Evolutionary conservation across 2,113 vertebrate species (phyloP).

Genomic region (Myotis lucifugus): DNA sequence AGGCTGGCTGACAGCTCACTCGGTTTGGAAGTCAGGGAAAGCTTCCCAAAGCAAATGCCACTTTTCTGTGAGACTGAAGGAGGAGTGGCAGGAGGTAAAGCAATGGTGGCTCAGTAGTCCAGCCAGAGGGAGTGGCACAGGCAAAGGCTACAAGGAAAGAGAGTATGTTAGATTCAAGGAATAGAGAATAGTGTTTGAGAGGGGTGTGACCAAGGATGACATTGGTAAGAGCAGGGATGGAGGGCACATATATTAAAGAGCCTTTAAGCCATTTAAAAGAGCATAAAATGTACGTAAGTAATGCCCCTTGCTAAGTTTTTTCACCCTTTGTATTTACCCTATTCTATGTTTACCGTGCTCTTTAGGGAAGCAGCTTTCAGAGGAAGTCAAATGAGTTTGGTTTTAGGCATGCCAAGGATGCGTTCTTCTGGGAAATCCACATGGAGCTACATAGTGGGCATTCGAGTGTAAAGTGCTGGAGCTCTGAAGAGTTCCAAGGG

Average conservation of each 20-base stretch:
- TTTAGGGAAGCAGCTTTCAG: background rate
- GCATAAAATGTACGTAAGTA: background rate
- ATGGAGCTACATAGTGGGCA: background rate
- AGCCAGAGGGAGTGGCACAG: background rate
- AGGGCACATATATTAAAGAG: background rate
- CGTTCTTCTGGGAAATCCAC: background rate
- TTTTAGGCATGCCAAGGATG: background rate
- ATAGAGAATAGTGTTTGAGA: background rate
- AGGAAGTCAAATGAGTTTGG: background rate
- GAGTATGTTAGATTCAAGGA: background rate
- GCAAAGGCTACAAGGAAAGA: background rate
- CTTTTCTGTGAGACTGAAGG: background rate
- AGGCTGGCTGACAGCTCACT: background rate
- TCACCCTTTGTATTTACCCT: background rate
- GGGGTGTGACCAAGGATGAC: background rate
- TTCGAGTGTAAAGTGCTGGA: background rate
- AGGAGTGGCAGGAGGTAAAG: background rate
- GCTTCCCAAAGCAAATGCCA: background rate
- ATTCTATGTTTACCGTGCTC: background rate
- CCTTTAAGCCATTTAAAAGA: background rate
- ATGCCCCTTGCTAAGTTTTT: background rate
- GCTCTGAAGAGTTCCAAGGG: background rate
- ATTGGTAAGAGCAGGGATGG: background rate
- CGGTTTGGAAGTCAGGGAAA: background rate
- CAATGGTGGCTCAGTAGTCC: background rate